These are phyloP conservation scores for Apostichopus leukothele DNA, from an alignment of 53 echinoderm and acorn worm species.

Conservation along the genomic window DNA sequence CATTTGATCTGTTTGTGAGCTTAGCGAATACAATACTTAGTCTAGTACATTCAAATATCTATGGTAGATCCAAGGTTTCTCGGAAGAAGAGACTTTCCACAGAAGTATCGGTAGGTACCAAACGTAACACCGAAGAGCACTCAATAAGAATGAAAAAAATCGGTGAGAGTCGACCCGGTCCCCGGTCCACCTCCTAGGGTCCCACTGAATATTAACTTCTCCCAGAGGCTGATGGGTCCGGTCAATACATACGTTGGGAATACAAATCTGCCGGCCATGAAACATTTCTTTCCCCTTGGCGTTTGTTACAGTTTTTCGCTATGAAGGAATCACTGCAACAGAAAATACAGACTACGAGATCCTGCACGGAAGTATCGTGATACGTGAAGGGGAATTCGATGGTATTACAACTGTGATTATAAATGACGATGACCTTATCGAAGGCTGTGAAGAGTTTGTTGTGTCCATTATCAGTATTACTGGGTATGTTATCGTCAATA, in stretches of 20 bases:
- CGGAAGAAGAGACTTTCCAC: too few relatives aligned
- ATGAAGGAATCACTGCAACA: not conserved
- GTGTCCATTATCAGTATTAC: not conserved
- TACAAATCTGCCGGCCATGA: not conserved
- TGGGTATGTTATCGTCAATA: not conserved
- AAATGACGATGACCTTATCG: conserved; percentile 6
- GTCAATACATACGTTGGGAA: not conserved
- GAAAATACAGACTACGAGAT: not conserved
- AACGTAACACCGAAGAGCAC: too few relatives aligned
- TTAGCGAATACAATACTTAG: too few relatives aligned
- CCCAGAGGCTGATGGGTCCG: too few relatives aligned
- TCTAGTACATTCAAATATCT: too few relatives aligned
- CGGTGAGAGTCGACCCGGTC: not conserved
- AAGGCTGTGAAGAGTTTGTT: not conserved
- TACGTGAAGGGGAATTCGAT: not conserved
- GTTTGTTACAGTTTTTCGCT: not conserved
- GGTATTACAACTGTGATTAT: not conserved
- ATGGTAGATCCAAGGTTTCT: too few relatives aligned
- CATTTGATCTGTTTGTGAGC: too few relatives aligned
- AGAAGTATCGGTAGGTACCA: too few relatives aligned
- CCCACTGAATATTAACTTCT: too few relatives aligned
- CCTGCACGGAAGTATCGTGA: not conserved
- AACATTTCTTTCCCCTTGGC: not conserved
- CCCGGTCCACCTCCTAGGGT: too few relatives aligned
- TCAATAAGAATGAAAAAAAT: too few relatives aligned